These are phyloP conservation scores for Amphibalanus amphitrite DNA, from an alignment of 1,140 invertebrate genomes.

Conservation along the genomic window DNA sequence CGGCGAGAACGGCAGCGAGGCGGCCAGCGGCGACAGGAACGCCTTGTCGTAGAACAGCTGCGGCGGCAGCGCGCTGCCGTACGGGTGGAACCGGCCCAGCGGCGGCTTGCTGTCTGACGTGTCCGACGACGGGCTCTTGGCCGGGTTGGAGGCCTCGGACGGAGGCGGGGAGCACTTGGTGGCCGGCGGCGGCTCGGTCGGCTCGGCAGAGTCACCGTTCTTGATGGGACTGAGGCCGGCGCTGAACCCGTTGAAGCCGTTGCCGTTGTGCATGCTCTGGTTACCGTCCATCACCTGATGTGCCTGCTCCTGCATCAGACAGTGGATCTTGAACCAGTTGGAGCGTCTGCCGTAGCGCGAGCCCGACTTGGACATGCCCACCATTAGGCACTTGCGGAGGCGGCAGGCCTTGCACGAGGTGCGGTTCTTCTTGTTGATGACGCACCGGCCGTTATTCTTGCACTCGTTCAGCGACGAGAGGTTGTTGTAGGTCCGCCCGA, in stretches of 20 bases:
- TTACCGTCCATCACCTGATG: neutral
- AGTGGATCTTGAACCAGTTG: constrained; percentile 92
- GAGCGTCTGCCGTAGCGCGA: constrained; percentile 72
- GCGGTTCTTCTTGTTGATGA: constrained; percentile 88
- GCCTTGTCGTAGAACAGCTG: neutral
- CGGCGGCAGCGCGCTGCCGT: neutral
- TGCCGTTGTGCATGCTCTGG: too few species aligned
- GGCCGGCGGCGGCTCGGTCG: too few species aligned
- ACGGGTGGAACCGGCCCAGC: neutral
- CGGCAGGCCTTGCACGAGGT: constrained; percentile 89
- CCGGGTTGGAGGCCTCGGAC: too few species aligned
- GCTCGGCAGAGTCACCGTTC: too few species aligned
- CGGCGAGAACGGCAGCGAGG: neutral
- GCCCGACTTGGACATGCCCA: constrained; percentile 90
- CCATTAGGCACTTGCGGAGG: constrained; percentile 71
- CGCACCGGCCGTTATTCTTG: constrained; percentile 80
- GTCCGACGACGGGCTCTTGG: too few species aligned
- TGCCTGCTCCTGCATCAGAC: constrained; percentile 46
- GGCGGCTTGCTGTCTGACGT: too few species aligned
- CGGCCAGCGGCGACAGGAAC: neutral
- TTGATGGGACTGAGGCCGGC: too few species aligned
- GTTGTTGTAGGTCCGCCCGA: constrained; percentile 89
- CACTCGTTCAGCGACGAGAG: constrained; percentile 72
- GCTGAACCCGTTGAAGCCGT: too few species aligned
- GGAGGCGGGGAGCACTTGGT: too few species aligned